Percentiles rank a stretch among this genome's conserved stretches.
These are phyloP conservation scores for Porites lobata DNA, from an alignment of 92 coral and sea anemone species.

Conservation along the genomic window DNA sequence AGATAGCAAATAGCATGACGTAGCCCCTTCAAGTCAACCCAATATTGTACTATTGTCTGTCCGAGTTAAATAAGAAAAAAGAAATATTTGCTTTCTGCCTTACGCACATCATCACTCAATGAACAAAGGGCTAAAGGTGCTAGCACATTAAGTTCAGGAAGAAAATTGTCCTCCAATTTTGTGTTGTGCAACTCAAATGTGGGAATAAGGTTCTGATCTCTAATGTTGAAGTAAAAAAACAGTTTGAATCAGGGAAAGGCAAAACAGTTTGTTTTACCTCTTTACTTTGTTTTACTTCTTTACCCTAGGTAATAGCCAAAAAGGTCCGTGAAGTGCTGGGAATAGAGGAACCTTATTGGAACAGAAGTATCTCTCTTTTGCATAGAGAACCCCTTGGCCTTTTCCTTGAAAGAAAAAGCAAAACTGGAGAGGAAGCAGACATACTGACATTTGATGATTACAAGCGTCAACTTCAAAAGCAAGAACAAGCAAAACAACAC, in stretches of 20 bases:
- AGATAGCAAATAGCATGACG: too few species aligned
- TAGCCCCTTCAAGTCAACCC: too few species aligned
- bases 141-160: too few species aligned
- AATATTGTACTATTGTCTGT: too few species aligned
- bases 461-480: slow-evolving; percentile 75
- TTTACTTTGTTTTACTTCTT: background rate
- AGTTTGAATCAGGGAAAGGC: background rate
- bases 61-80: too few species aligned
- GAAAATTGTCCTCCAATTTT: too few species aligned
- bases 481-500: slow-evolving; percentile 68
- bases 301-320: slow-evolving; percentile 77
- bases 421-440: slow-evolving; percentile 91
- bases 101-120: too few species aligned
- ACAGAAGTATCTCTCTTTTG: slow-evolving; percentile 89
- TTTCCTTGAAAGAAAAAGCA: slow-evolving; percentile 89
- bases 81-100: too few species aligned
- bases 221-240: too few species aligned
- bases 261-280: background rate
- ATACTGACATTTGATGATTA: slow-evolving; percentile 81
- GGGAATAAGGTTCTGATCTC: too few species aligned
- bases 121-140: too few species aligned
- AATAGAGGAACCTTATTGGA: slow-evolving; percentile 94
- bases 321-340: slow-evolving; percentile 88
- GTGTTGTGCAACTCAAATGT: too few species aligned
- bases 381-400: slow-evolving; percentile 91